These are phyloP conservation scores for Polyergus mexicanus DNA, from an alignment of 1,140 invertebrate genomes.

Conservation along the genomic window DNA sequence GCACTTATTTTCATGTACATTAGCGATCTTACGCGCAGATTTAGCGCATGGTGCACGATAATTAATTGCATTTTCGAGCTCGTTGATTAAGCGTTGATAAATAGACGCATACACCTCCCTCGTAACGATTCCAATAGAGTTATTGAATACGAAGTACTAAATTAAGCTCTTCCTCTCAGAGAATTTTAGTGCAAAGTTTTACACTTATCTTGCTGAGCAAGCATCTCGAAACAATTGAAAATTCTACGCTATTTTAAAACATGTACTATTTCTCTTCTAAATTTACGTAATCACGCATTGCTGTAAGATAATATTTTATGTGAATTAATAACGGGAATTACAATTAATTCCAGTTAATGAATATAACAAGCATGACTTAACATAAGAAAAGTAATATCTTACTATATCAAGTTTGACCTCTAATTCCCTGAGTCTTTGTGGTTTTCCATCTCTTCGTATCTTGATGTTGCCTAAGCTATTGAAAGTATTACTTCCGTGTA, in stretches of 20 bases:
- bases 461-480: slow-evolving; percentile 33
- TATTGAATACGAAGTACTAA: slow-evolving; percentile 39
- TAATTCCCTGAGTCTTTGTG: slow-evolving; percentile 24
- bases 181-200: neutral
- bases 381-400: slow-evolving; percentile 38
- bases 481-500: slow-evolving; percentile 37
- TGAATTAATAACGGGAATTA: neutral
- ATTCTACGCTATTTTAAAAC: neutral
- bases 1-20: slow-evolving; percentile 43
- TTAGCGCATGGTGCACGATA: slow-evolving; percentile 14
- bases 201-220: neutral
- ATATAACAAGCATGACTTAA: slow-evolving; percentile 29
- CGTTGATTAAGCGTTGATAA: slow-evolving; percentile 54
- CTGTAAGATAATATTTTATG: neutral
- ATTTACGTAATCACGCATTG: neutral
- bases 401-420: slow-evolving; percentile 13
- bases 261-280: neutral
- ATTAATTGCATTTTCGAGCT: slow-evolving; percentile 62
- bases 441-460: slow-evolving; percentile 34
- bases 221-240: neutral
- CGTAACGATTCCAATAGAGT: slow-evolving; percentile 7
- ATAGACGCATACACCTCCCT: neutral
- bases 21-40: slow-evolving; percentile 35
- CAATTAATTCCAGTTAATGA: slow-evolving; percentile 42
- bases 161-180: neutral